Evolutionary conservation across 64 coral and sea anemone species (phyloP), one percentile per base, ranked within the genome.

Genomic region (Montipora sp.): DNA sequence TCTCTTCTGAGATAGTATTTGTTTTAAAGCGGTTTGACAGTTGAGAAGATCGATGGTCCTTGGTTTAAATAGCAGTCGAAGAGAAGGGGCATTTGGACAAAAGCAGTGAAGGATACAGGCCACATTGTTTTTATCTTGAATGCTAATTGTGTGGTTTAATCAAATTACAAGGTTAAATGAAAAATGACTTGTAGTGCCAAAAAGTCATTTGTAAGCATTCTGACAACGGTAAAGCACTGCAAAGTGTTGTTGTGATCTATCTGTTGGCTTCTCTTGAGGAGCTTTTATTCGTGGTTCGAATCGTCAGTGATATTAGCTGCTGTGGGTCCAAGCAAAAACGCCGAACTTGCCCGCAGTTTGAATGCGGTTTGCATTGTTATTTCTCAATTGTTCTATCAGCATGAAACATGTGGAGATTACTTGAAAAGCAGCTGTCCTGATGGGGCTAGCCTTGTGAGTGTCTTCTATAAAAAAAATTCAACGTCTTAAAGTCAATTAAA

Each of bases 321-420:
- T 51, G 46, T 72, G 45, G 46, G 7, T 72, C 10, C 8, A 49
- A 9, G 19, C 16, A 13, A 48, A 50, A 19, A 21, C 5, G 5
- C 48, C 45, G 44, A 15, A 78, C 47, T 36, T 78, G 5, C 75
- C 75, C 47, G 63, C 3, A 70, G 18, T 71, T 84, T 84, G 63
- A 85, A 51, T 85, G 46, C 46, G 46, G 82, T 68, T 85, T 70
- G 46, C 82, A 85, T 85, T 85, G 82, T 85, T 51, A 82, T 63
- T 15, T 3, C 57, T 18, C 77, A 81, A 85, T 85, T 85, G 82
- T 85, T 85, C 66, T 3, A 46, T 70, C 46, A 85, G 82, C 82
- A 72, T 63, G 80, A 63, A 82, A 82, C 80, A 82, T 82, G 80
- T 61, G 80, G 58, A 82, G 53, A 63, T 82, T 65, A 82, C 36